phyloP scores from a whole-genome alignment of 2,113 vertebrate species.

The Cettia cetti region DNA sequence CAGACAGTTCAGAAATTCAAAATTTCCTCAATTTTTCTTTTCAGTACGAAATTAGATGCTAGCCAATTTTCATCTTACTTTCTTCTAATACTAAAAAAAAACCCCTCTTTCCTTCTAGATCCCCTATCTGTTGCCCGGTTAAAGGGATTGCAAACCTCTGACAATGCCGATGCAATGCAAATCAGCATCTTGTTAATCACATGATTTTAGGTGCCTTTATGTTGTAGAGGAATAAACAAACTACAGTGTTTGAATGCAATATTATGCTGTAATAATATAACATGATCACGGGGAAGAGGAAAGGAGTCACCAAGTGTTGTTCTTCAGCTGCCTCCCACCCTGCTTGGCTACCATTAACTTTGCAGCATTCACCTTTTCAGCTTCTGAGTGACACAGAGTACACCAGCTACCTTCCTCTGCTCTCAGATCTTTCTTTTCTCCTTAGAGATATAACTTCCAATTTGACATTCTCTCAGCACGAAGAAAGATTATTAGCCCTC shows the following conservation, averaged over 20 bases:
- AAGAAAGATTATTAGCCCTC: neutral
- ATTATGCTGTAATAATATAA: neutral
- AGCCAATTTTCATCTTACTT: neutral
- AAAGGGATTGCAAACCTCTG: neutral
- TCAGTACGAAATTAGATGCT: neutral
- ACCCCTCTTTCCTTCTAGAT: neutral
- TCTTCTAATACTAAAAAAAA: neutral
- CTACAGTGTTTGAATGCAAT: neutral
- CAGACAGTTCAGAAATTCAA: neutral
- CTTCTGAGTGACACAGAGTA: neutral
- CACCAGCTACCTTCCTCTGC: neutral
- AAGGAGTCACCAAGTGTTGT: too few species aligned
- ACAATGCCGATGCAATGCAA: neutral
- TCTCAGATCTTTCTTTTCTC: neutral
- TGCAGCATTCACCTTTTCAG: neutral
- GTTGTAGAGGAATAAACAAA: neutral
- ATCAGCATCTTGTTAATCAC: neutral
- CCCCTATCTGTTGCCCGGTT: fast-evolving
- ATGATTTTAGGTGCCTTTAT: neutral
- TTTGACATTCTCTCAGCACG: neutral
- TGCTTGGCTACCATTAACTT: neutral
- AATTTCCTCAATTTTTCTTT: neutral
- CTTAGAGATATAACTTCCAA: neutral
- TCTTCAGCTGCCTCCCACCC: neutral
- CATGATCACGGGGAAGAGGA: fast-evolving